Base-by-base conservation (phyloP, 2,888 invertebrate species). In the Sympetrum striolatum region DNA sequence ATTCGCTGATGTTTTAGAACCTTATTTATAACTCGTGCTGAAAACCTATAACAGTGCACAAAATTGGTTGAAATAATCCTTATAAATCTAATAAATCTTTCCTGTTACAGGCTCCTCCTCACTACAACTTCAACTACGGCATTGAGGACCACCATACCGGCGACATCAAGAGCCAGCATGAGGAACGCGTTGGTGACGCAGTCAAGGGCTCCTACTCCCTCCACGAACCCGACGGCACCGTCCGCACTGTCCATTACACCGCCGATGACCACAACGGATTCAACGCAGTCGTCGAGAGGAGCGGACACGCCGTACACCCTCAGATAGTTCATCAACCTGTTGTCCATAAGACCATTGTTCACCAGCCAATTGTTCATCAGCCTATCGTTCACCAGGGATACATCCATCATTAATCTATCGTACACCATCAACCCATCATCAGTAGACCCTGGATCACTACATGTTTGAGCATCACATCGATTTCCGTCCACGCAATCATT, bases 141-240 rank as follows among this genome's bases (percentile, higher is more conserved):
- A 91, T 91, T 15, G 90, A 91, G 44, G 91, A 91, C 91, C 91
- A 91, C 31, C 91, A 91, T 90, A 81, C 91, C 86, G 53, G 91
- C 37, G 73, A 91, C 91, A 48, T 86, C 81, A 91, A 91, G 91
- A 91, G 90, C 58, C 91, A 91, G 86, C 90, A 91, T n/a, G 91
- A 91, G 86, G 64, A 90, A 3, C 91, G 91, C 10, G 90, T 90
- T 58, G 91, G 91, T 22, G 91, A 91, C 64, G 91, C 90, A 25
- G 91, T 91, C 53, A 91, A 91, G 58, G 91, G 91, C 48, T 90
- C 90, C 18, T 91, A 91, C 91, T 82, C 44, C 44, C 90, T 90
- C 37, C 80, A 81, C 44, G 90, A 90, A 35, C 1, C 90, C 82
- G 90, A 90, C 25, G 90, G 90, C 44, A 90, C 82, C 48, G 53